Evolutionary conservation across 1,140 invertebrate species (phyloP).

Genomic region (Halictus rubicundus): DNA sequence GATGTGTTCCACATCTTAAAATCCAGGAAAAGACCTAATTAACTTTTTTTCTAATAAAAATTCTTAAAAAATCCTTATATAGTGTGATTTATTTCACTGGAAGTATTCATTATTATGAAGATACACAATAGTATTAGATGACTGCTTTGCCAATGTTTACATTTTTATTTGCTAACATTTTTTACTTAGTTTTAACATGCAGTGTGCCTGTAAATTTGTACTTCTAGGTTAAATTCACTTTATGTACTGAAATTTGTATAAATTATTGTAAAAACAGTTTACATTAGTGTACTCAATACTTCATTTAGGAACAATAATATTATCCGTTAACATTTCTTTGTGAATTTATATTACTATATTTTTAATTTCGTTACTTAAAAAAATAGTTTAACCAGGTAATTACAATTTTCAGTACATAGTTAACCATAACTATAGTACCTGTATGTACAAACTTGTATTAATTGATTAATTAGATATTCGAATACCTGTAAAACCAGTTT

Average conservation of each 20-base stretch:
- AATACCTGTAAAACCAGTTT: conserved; percentile 13
- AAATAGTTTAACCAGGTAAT: background rate
- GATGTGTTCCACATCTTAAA: too few relatives aligned
- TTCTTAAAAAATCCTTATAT: too few relatives aligned
- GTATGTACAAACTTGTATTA: conserved; percentile 1
- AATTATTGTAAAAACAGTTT: background rate
- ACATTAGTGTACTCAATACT: background rate
- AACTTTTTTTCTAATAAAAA: too few relatives aligned
- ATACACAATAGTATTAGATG: too few relatives aligned
- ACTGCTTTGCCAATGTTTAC: too few relatives aligned
- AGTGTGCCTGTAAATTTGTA: too few relatives aligned
- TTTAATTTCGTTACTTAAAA: background rate
- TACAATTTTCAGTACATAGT: background rate
- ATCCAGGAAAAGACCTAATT: too few relatives aligned
- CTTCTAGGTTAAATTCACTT: too few relatives aligned
- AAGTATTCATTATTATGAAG: too few relatives aligned
- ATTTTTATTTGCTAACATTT: too few relatives aligned
- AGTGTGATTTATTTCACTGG: too few relatives aligned
- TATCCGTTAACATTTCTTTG: background rate
- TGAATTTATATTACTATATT: conserved; percentile 4
- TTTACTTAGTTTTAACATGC: too few relatives aligned
- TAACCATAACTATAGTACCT: background rate
- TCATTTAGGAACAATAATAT: background rate
- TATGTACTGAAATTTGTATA: background rate
- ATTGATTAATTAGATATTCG: background rate